Evolutionary conservation across 2,797 vertebrate species (phyloP).

Genomic region (Craterocephalus amniculus): DNA sequence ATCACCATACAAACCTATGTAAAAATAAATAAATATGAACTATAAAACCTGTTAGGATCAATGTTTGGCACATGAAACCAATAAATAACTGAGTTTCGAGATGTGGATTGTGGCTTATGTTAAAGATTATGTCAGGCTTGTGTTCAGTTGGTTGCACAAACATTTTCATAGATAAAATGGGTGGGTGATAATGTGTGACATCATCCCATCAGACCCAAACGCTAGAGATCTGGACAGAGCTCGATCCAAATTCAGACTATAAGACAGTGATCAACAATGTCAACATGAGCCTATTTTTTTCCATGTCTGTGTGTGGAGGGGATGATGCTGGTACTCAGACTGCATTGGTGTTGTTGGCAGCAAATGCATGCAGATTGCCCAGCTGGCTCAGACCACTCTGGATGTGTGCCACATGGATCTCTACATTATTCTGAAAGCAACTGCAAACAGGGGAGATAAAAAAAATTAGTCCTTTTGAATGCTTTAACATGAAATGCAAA

Average conservation of each 20-base stretch:
- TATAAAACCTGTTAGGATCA: slow-evolving; percentile 77
- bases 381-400: slow-evolving; percentile 99
- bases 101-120: slow-evolving; percentile 44
- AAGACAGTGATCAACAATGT: slow-evolving; percentile 23
- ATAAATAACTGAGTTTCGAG: slow-evolving; percentile 60
- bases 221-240: slow-evolving; percentile 27
- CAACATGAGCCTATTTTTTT: slow-evolving; percentile 21
- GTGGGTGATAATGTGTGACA: slow-evolving; percentile 49
- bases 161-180: slow-evolving; percentile 63
- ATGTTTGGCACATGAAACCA: slow-evolving; percentile 75
- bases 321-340: slow-evolving; percentile 82
- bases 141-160: slow-evolving; percentile 57
- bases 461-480: neutral
- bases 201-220: slow-evolving; percentile 21
- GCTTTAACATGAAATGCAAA: neutral
- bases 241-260: slow-evolving; percentile 23
- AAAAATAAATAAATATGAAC: slow-evolving; percentile 82
- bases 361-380: slow-evolving; percentile 97
- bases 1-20: slow-evolving; percentile 70
- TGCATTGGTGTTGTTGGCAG: slow-evolving; percentile 97
- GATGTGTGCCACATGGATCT: slow-evolving; percentile 99
- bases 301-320: slow-evolving; percentile 21
- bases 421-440: slow-evolving; percentile 99
- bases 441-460: slow-evolving; percentile 68
- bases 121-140: slow-evolving; percentile 48